These are phyloP conservation scores for Stegana nigrithorax DNA, from an alignment of 2,888 invertebrate species.

Conservation along the genomic window DNA sequence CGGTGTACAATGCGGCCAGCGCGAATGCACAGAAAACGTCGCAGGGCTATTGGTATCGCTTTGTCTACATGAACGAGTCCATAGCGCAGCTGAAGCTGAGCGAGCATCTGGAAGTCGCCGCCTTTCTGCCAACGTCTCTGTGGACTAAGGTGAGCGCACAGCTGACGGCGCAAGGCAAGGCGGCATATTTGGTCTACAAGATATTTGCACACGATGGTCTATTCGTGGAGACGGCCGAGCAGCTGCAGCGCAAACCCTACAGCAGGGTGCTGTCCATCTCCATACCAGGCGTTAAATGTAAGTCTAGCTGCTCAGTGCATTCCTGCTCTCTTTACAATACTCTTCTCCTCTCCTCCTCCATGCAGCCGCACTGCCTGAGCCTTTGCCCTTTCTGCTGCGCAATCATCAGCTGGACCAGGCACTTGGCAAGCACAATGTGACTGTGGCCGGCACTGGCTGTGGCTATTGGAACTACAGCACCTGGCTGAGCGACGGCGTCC, in stretches of 20 bases:
- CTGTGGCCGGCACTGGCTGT: constrained; percentile 64
- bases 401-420: too few species aligned
- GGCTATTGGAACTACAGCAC: constrained; percentile 74
- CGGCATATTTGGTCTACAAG: constrained; percentile 71
- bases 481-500: constrained; percentile 73
- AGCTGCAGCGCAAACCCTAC: constrained; percentile 51
- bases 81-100: constrained; percentile 67
- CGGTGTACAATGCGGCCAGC: constrained; percentile 43
- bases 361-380: constrained; percentile 68
- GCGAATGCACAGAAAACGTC: constrained; percentile 16
- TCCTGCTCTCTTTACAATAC: too few species aligned
- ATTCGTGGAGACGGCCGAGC: constrained; percentile 70
- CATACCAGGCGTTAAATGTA: constrained; percentile 71
- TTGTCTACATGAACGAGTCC: constrained; percentile 68
- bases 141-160: constrained; percentile 51
- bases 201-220: constrained; percentile 72
- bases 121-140: constrained; percentile 70
- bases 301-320: constrained; percentile 32
- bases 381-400: constrained; percentile 70
- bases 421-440: too few species aligned
- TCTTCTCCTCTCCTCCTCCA: too few species aligned
- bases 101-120: constrained; percentile 70
- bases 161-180: constrained; percentile 8
- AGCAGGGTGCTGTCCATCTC: constrained; percentile 74
- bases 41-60: constrained; percentile 52